Evolutionary conservation across 2,797 vertebrate genomes (phyloP), one percentile per base, ranked within the genome.

Genomic region (Aplochiton taeniatus): DNA sequence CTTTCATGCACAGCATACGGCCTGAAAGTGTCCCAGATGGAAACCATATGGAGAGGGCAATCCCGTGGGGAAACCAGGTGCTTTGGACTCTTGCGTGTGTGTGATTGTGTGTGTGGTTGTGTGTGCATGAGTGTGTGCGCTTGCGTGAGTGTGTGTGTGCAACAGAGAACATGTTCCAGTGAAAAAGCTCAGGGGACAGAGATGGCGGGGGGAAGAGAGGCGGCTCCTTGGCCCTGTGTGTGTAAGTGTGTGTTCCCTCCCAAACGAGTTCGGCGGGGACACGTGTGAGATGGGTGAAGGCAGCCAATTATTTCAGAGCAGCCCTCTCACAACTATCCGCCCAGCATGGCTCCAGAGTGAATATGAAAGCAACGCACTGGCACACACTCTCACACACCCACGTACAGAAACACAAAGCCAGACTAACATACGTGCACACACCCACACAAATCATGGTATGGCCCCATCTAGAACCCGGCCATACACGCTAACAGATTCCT

Each of bases 61-160:
- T 63, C 46, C 60, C 55, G 45, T 17, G 43, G 45, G 11, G 57
- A 60, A 31, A 31, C 65, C 65, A 67, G 67, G 46, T 69, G 60
- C 53, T 57, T 43, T 50, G 42, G 16, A 20, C 19, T 20, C 42
- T 42, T 45, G 61, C 43, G 50, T 18, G 42, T 54, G 42, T 48
- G 52, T 48, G 31, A 20, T 18, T 45, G 19, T 64, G 51, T 18
- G 58, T 59, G 58, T 46, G 57, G n/a, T n/a, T n/a, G n/a, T n/a
- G 58, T 48, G 19, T 13, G 44, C n/a, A 43, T 64, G n/a, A n/a
- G n/a, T n/a, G n/a, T n/a, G n/a, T n/a, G n/a, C n/a, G n/a, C n/a
- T n/a, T n/a, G 42, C 48, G 52, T 48, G 31, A 20, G 44, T 45
- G 19, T 64, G 51, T 18, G 58, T 59, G 58, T 46, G 57, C 47